Evolutionary conservation across 2,113 vertebrate species (phyloP), one percentile per base, ranked within the genome.

Genomic region (Apus apus): DNA sequence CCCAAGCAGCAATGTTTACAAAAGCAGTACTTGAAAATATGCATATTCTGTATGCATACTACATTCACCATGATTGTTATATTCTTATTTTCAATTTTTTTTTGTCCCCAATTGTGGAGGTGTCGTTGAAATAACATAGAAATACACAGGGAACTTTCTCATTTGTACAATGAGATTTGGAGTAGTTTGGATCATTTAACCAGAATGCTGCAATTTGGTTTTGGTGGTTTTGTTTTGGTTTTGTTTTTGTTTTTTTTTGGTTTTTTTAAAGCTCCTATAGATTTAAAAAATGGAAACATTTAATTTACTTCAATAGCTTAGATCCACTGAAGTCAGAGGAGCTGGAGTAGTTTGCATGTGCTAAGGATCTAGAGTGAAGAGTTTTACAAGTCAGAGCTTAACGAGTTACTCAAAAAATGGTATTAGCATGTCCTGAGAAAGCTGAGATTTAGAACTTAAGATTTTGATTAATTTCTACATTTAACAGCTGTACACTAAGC

Each of bases 1-100:
- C 85, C 84, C 91, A 96, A 96, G 74, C 84, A 95, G 81, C 74
- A 93, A 94, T 93, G 89, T 93, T 97, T 97, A 97, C 91, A 97
- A 96, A 97, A 96, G 92, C 92, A 85, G 84, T 75, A 89, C 85
- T 61, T 74, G 83, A 93, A 97, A 96, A 95, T 66, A 83, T 17
- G 62, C 62, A 82, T 76, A 56, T 77, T 83, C 72, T 71, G 19
- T 21, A 76, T 48, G 83, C 77, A 61, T 60, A 10, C n/a, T 57
- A 82, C 22, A 62, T 60, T 95, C 92, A 88, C 73, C 15, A 9
- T 23, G 25, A 66, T 48, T 48, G 43, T 86, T 64, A 25, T 50
- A 61, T 78, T 84, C 95, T 73, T 86, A 34, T 48, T 90, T 72
- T 58, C 20, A 19, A 5, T 43, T 21, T 75, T 65, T 54, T 30